Base-by-base conservation (phyloP, 2,113 vertebrate species). In the Hippocampus zosterae region DNA sequence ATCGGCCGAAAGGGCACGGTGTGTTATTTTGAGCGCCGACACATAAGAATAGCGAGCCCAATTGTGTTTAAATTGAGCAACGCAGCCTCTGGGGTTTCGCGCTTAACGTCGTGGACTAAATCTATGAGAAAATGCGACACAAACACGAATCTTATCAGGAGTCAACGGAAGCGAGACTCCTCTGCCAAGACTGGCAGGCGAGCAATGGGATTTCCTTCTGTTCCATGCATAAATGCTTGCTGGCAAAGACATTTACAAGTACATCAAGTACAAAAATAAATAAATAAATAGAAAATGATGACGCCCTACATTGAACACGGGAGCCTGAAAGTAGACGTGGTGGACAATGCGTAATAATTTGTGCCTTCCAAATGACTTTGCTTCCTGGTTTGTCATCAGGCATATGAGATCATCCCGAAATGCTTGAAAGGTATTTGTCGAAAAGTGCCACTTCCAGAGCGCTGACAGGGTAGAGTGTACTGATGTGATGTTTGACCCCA, bases 11-110 rank as follows among this genome's bases (percentile, higher is more conserved):
- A 74, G 72, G 13, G 46, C 37, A 29, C 40, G 41, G 11, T 60
- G 53, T 65, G 53, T 67, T 73, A 60, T 68, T 78, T 70, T 67
- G 62, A 73, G 33, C 23, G 27, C 9, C 16, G 16, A 48, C 59
- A 59, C 18, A 69, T 29, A 55, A 52, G 40, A 3, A 65, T n/a
- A 48, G 60, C 15, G 37, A 37, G 65, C 27, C 15, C 42, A 46
- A 25, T 46, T 46, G 63, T 65, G 23, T 65, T 46, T 9, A 18
- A 46, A 65, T 10, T 27, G 41, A 65, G 23, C 63, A 48, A 65
- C n/a, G 57, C 16, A 18, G 57, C 33, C 25, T 53, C 13, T 42
- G n/a, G 42, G 63, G n/a, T 46, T 27, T 64, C 18, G n/a, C 15
- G 15, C 15, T 65, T 9, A 16, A 46, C 23, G 4, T 8, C 63